These are phyloP conservation scores for Sebastiscus albofasciatus DNA, from an alignment of 2,797 vertebrate genomes.

Conservation along the genomic window DNA sequence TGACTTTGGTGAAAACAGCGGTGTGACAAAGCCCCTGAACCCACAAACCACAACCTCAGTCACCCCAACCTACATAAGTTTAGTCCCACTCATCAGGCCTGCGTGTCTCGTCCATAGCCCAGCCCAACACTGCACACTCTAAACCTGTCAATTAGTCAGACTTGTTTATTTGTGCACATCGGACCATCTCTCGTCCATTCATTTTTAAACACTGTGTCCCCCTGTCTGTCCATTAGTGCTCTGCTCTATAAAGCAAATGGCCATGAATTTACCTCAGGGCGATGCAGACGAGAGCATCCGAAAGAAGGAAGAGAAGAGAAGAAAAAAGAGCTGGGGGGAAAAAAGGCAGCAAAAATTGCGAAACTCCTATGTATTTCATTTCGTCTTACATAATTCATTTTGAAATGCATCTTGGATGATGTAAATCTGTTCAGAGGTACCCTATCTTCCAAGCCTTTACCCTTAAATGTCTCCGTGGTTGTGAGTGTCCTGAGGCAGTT, in stretches of 20 bases:
- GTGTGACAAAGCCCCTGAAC: conserved; percentile 34
- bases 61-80: not conserved
- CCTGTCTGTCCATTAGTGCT: conserved; percentile 74
- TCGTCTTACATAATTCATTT: conserved; percentile 85
- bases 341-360: conserved; percentile 69
- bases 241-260: conserved; percentile 79
- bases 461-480: conserved; percentile 83
- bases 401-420: conserved; percentile 83
- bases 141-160: conserved; percentile 69
- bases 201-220: conserved; percentile 82
- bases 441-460: conserved; percentile 79
- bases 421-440: conserved; percentile 81
- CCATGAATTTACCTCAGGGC: conserved; percentile 81
- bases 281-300: conserved; percentile 55
- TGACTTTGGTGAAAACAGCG: conserved; percentile 33
- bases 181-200: conserved; percentile 76
- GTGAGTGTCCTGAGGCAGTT: conserved; percentile 82
- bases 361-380: conserved; percentile 84
- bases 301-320: conserved; percentile 29
- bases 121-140: not conserved
- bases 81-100: not conserved
- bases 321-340: conserved; percentile 35
- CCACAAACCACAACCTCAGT: conserved; percentile 6
- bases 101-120: not conserved
- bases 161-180: conserved; percentile 80